Base-by-base conservation (phyloP, 2,797 vertebrate species). In the Rhyacichthys aspro region DNA sequence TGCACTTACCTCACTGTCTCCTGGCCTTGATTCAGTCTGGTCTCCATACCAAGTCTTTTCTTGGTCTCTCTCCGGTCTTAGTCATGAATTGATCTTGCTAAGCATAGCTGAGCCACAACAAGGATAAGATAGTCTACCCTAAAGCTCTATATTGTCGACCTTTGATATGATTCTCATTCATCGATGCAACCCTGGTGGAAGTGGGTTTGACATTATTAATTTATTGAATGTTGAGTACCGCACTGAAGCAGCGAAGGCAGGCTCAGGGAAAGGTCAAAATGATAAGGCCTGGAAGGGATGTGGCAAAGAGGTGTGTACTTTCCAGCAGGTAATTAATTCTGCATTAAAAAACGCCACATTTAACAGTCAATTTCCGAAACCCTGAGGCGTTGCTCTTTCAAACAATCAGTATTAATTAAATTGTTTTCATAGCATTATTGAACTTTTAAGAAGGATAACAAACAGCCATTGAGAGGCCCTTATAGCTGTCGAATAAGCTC, bases 331-430 rank as follows among this genome's bases (percentile, higher is more conserved):
- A 92, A 86, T 78, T 88, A 84, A 93, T 87, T 84, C n/a, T 5
- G 82, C 79, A 75, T 90, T 84, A 87, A 93, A 90, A 86, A 62
- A 68, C 55, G 43, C 86, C 78, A 82, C 59, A 90, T 92, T 80
- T 73, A 92, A 79, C 72, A 92, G 63, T 70, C 59, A 46, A 79
- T 88, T 45, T 62, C 74, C 45, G 52, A 65, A 69, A 80, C 76
- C 91, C 90, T 48, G 47, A 67, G 74, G 92, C 88, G 76, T 79
- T 80, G 60, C 66, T 80, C 81, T 89, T 89, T 89, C 68, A 89
- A 47, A 90, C 89, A 88, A 92, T 80, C 81, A 86, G 73, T 85
- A 90, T 90, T 94, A 94, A 94, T 96, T 86, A 94, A 92, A 90
- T 91, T 87, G 82, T 72, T 69, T 59, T 55, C 55, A 68, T 76